Conservation (phyloP, 1,140 invertebrate genomes). For the Propsilocerus akamusi region DNA sequence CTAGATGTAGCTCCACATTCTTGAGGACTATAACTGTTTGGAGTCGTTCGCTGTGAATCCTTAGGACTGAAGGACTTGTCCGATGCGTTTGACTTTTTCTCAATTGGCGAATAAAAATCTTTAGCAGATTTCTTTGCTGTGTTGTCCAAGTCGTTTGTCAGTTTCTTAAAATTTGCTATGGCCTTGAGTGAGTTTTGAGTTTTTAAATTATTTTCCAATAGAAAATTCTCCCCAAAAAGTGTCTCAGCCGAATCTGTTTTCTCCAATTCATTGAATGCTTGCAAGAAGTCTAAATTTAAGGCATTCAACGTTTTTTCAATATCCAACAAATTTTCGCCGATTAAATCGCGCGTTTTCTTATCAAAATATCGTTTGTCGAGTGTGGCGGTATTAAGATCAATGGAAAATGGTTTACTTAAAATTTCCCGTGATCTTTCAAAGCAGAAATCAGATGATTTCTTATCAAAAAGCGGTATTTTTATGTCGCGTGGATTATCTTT, state of each 20-base stretch:
- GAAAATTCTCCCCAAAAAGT: slow-evolving; percentile 10
- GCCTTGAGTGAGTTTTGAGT: too few species aligned
- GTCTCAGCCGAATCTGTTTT: slow-evolving; percentile 24
- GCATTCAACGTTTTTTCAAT: slow-evolving; percentile 23
- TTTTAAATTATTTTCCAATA: background rate
- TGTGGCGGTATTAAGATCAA: background rate
- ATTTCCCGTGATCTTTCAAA: slow-evolving; percentile 51
- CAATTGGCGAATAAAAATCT: slow-evolving; percentile 1
- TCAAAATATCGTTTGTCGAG: background rate
- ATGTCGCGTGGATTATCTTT: slow-evolving; percentile 16
- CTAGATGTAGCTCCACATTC: slow-evolving; percentile 8
- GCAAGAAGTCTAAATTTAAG: slow-evolving; percentile 23
- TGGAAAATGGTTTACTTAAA: slow-evolving; percentile 31
- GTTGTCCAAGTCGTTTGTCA: background rate
- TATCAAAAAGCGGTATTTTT: slow-evolving; percentile 46
- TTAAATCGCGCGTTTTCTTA: slow-evolving; percentile 11
- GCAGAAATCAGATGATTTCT: slow-evolving; percentile 50
- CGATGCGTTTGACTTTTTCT: background rate
- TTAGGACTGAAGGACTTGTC: background rate
- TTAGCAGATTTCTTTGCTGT: background rate
- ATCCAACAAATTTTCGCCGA: slow-evolving; percentile 22
- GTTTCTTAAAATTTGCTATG: too few species aligned
- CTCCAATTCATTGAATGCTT: slow-evolving; percentile 22
- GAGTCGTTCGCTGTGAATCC: background rate
- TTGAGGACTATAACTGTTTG: slow-evolving; percentile 21